Conservation (phyloP, 2,113 vertebrate genomes). For the Mormyrus iriodes region DNA sequence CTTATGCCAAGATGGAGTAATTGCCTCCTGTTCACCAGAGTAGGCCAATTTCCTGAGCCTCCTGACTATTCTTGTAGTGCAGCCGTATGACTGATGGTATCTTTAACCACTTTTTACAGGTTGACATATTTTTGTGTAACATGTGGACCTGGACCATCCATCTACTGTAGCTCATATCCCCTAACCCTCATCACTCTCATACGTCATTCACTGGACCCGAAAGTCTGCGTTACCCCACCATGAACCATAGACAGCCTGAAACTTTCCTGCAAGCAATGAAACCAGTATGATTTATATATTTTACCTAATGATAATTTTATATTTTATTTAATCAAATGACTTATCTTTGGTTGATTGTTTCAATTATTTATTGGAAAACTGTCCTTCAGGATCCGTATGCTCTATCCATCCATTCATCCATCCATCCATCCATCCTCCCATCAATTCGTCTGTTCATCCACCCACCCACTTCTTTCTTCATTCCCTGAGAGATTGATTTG, state of each 20-base stretch:
- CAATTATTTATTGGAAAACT: not conserved
- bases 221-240: conserved; percentile 33
- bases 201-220: not conserved
- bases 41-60: conserved; percentile 51
- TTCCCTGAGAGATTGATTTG: not conserved
- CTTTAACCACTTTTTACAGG: conserved; percentile 52
- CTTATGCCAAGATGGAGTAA: conserved; percentile 47
- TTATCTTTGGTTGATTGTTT: not conserved
- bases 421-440: too few relatives aligned
- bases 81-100: conserved; percentile 53
- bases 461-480: not conserved
- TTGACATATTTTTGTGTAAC: conserved; percentile 61
- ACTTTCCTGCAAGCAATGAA: not conserved
- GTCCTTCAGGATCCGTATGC: not conserved
- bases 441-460: not conserved
- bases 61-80: conserved; percentile 48
- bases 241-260: conserved; percentile 28
- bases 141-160: conserved; percentile 56
- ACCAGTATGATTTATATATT: not conserved
- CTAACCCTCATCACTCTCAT: not conserved
- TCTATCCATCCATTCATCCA: not conserved
- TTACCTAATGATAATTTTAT: not conserved
- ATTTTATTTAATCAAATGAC: not conserved
- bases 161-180: conserved; percentile 37
- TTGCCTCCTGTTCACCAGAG: conserved; percentile 51